A percentile compares a stretch with the other conserved stretches of the same genome.
Evolutionary conservation across 2,797 vertebrate species (phyloP).

Genomic region (Lagodon rhomboides): DNA sequence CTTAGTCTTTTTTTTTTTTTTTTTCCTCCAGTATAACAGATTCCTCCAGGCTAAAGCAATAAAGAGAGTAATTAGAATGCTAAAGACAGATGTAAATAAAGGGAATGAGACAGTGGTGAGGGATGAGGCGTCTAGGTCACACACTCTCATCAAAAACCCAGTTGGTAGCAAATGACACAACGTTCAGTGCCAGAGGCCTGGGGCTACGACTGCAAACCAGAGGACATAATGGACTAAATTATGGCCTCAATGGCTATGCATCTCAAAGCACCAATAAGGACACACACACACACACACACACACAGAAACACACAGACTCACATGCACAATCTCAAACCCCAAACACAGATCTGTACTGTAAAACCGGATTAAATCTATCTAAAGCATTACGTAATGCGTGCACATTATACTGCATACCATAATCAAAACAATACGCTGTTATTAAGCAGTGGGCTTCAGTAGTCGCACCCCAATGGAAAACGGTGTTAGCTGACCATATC

Average conservation of each 20-base stretch:
- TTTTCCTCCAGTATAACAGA: conserved; percentile 80
- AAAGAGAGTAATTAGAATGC: conserved; percentile 99
- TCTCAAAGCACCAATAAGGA: conserved; percentile 80
- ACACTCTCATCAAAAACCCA: conserved; percentile 93
- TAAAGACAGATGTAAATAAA: conserved; percentile 99
- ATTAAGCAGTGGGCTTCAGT: conserved; percentile 51
- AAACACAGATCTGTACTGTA: conserved; percentile 47
- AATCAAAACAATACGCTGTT: conserved; percentile 47
- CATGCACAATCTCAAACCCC: conserved; percentile 30
- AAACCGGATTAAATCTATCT: conserved; percentile 30
- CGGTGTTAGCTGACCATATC: conserved; percentile 40
- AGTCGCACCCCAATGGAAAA: conserved; percentile 25
- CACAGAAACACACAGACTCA: conserved; percentile 15
- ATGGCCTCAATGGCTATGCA: conserved; percentile 84
- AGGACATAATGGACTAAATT: conserved; percentile 89
- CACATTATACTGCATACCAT: conserved; percentile 43
- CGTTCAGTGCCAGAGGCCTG: conserved; percentile 87
- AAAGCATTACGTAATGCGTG: conserved; percentile 64
- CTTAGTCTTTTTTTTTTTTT: conserved; percentile 83
- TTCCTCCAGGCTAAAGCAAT: conserved; percentile 99
- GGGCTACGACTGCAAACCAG: conserved; percentile 87
- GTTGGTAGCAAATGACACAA: conserved; percentile 93
- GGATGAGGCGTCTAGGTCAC: conserved; percentile 94
- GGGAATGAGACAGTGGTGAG: conserved; percentile 96
- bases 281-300: conserved; percentile 58